phyloP scores from a whole-genome alignment of 2,888 invertebrate species.

The Zhuqinia jingwanae region DNA sequence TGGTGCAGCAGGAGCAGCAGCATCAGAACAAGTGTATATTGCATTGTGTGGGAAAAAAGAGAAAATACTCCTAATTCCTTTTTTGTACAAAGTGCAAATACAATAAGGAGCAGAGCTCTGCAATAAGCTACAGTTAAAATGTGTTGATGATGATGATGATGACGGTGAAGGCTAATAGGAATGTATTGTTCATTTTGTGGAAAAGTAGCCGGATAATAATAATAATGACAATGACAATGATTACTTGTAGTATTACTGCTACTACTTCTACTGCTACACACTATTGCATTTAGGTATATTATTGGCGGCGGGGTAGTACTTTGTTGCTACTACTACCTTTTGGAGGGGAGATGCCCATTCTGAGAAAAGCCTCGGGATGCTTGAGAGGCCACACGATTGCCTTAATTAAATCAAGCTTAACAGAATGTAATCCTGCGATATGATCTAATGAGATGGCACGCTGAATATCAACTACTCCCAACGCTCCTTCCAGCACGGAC shows the following conservation, averaged over 20 bases:
- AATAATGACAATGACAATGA: slow-evolving; percentile 21
- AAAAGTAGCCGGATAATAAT: slow-evolving; percentile 32
- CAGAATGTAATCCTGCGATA: slow-evolving; percentile 83
- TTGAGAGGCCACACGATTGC: slow-evolving; percentile 84
- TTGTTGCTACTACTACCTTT: too few relatives aligned
- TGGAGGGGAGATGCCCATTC: slow-evolving; percentile 84
- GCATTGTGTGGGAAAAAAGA: slow-evolving; percentile 4
- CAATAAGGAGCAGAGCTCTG: too few relatives aligned
- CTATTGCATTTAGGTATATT: too few relatives aligned
- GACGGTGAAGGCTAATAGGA: slow-evolving; percentile 18
- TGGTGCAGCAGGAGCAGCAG: too few relatives aligned
- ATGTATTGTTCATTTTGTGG: slow-evolving; percentile 17
- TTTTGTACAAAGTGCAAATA: background rate
- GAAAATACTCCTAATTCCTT: slow-evolving; percentile 7
- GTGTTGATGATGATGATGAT: background rate
- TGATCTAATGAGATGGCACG: slow-evolving; percentile 81
- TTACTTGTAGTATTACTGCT: slow-evolving; percentile 9
- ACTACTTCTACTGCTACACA: background rate
- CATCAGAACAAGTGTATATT: too few relatives aligned
- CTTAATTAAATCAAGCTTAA: slow-evolving; percentile 83
- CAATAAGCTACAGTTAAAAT: background rate
- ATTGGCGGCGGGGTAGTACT: too few relatives aligned
- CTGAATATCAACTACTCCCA: slow-evolving; percentile 81
- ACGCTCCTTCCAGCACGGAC: slow-evolving; percentile 82
- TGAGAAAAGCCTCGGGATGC: slow-evolving; percentile 83